phyloP scores from a whole-genome alignment of 2,888 invertebrate genomes.

The Clanis bilineata region DNA sequence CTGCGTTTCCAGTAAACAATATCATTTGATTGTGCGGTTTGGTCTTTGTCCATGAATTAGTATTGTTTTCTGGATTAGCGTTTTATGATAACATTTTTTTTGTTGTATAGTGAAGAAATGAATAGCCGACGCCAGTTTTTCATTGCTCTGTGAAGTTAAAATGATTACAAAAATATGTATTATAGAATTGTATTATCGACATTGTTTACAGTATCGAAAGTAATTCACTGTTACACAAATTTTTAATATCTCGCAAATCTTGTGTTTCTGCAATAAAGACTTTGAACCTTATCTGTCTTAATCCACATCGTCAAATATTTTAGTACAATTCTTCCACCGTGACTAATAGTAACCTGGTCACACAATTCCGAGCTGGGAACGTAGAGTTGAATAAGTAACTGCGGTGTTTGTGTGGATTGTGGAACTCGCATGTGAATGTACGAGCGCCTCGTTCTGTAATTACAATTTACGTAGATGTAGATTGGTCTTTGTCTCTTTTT shows the following conservation, averaged over 20 bases:
- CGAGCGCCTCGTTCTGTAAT: conserved; percentile 4
- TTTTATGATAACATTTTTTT: background rate
- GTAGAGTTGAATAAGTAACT: background rate
- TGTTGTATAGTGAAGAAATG: background rate
- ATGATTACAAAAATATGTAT: too few species aligned
- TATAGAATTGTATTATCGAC: too few species aligned
- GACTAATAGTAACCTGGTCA: conserved; percentile 4
- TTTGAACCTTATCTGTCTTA: background rate
- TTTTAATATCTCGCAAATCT: too few species aligned
- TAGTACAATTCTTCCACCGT: background rate
- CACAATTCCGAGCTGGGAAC: background rate
- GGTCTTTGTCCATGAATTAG: background rate
- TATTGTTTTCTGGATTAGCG: background rate
- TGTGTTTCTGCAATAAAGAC: too few species aligned
- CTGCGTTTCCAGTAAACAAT: background rate
- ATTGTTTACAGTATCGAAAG: too few species aligned
- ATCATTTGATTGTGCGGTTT: background rate
- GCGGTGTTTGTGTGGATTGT: conserved; percentile 2
- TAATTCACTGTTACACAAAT: too few species aligned
- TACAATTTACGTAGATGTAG: conserved; percentile 1
- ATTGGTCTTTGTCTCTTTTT: background rate
- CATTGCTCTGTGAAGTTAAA: too few species aligned
- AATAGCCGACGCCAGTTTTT: too few species aligned
- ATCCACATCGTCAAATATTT: background rate
- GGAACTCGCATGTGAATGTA: background rate